Base-by-base conservation (phyloP, 2,888 invertebrate species). In the Harmothoe impar region DNA sequence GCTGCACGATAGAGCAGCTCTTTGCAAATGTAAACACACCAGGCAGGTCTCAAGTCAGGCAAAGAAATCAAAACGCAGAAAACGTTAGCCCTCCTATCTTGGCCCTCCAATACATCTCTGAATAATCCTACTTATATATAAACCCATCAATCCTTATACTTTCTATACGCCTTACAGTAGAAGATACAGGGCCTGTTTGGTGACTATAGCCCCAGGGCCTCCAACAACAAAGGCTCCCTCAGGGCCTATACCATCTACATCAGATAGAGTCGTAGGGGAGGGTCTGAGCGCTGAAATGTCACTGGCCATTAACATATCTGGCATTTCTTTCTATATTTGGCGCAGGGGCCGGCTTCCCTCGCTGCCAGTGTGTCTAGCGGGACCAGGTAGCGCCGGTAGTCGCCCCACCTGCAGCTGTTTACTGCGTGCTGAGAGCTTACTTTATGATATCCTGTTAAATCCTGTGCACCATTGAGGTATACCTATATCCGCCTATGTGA, bases 241-340 rank as follows among this genome's bases (percentile, higher is more conserved):
- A 29, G 29, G 29, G 72, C 72, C 72, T 29, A n/a, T n/a, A 3
- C 72, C 20, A 72, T 72, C 25, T 29, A 72, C 5, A 72, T 15
- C 72, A 72, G 72, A 72, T 72, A 72, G 72, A 72, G 72, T 25
- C n/a, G 29, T 25, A n/a, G 43, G 81, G 81, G 10, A 33, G n/a
- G 84, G 77, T 15, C 31, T 25, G 56, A 52, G 52, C 12, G 56
- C 35, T 81, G 78, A 54, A 52, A 89, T 77, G 78, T 68, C 90
- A 33, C 90, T 54, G 33, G 33, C 90, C 77, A 90, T 90, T 90
- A 90, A 84, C 90, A 90, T 90, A 81, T 78, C 90, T 90, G 33
- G 54, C 81, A 90, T 90, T 77, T 77, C 56, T 90, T 51, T 77
- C 81, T 90, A 90, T 54, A 81, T 90, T 90, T 90, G 77, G 84